A percentile compares a stretch with the other conserved stretches of the same genome.
These are phyloP conservation scores for Meandrusa payeni DNA, from an alignment of 2,888 invertebrate genomes.

Conservation along the genomic window DNA sequence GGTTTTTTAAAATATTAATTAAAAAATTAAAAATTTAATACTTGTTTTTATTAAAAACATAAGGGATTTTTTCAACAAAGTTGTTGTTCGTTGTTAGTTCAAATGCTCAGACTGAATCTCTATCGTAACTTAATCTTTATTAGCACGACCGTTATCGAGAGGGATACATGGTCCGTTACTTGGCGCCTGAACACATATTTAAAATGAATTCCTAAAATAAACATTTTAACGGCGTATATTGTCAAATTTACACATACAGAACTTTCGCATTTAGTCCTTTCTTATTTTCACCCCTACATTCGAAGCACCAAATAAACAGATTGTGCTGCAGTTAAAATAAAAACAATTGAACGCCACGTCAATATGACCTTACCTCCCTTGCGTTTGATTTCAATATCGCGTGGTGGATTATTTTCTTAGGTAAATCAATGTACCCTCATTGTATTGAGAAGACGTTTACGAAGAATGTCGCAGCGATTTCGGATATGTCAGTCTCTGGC, in stretches of 20 bases:
- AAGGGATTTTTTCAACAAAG: no score
- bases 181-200: no score
- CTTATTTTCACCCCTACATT: slow-evolving; percentile 33
- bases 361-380: slow-evolving; percentile 27
- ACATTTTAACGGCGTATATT: slow-evolving; percentile 66
- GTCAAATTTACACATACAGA: slow-evolving; percentile 49
- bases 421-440: slow-evolving; percentile 42
- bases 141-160: no score
- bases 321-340: slow-evolving; percentile 17
- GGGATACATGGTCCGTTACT: no score
- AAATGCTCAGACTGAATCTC: no score
- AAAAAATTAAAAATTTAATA: no score
- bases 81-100: no score
- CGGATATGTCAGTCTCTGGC: slow-evolving; percentile 68
- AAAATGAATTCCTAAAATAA: slow-evolving; percentile 38
- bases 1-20: no score
- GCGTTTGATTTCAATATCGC: slow-evolving; percentile 27
- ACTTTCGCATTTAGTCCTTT: slow-evolving; percentile 44
- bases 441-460: slow-evolving; percentile 62
- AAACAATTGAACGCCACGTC: slow-evolving; percentile 14
- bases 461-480: slow-evolving; percentile 74
- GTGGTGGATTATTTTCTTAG: slow-evolving; percentile 11
- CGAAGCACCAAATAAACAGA: slow-evolving; percentile 16
- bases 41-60: no score
- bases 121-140: no score